Evolutionary conservation across 2,797 vertebrate species (phyloP), one percentile per base, ranked within the genome.

Genomic region (Gallirallus australis): DNA sequence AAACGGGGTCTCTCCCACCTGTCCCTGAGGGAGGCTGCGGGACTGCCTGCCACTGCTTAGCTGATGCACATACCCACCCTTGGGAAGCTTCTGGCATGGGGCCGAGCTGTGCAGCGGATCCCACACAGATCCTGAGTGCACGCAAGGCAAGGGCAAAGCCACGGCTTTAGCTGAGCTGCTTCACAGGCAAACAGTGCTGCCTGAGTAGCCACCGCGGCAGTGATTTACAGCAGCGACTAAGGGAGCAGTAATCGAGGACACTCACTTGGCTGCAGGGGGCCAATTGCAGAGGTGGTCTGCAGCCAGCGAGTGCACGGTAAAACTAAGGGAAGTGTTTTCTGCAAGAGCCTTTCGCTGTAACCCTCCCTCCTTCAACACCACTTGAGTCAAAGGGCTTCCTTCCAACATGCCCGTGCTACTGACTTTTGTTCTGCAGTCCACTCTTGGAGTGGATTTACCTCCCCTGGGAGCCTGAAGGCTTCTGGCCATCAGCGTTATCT

Each of bases 1-100:
- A 18, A 69, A 3, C 7, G 0, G 4, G 31, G 16, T 30, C 17
- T 56, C 3, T 56, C 3, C 20, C 1, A 0, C 7, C 48, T 14
- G 33, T 35, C n/a, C 45, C 0, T 45, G 0, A n/a, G 60, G 80
- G n/a, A 53, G 69, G 60, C 78, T 45, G 48, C 15, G 53, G 56
- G 57, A 10, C 14, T 0, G 11, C 6, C 15, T 9, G 47, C 11
- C 4, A 4, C 6, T 54, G 11, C 28, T 6, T 31, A 33, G 60
- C 35, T 30, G 61, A 2, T 6, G 31, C 50, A 15, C 5, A 3
- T 40, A 4, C 28, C 28, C 31, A 11, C n/a, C 23, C 13, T 30
- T 35, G 4, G 7, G 39, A 42, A 56, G n/a, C 8, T 9, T 5
- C 28, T 14, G 40, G 57, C 37, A 2, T 15, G 3, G 13, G 30